phyloP scores from a whole-genome alignment of 2,797 vertebrate genomes.

The Myotis vivesi region DNA sequence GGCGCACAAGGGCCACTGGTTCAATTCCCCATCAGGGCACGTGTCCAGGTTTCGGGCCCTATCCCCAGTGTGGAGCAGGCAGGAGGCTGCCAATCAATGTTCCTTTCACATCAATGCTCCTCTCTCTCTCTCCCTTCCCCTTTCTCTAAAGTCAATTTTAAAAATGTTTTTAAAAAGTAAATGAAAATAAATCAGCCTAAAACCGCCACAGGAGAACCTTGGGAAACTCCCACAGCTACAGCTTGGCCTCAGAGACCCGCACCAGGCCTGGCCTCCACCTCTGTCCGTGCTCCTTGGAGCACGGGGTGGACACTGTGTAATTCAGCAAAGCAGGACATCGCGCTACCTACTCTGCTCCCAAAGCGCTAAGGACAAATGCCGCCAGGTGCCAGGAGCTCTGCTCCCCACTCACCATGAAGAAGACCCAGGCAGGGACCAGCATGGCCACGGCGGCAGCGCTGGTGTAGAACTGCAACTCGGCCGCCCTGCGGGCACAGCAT shows the following conservation, averaged over 20 bases:
- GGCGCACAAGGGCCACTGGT: too few relatives aligned
- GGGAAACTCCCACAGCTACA: fast-evolving
- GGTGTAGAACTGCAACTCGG: conserved; percentile 97
- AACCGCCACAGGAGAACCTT: background rate
- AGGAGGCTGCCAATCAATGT: too few relatives aligned
- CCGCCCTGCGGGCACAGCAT: conserved; percentile 84
- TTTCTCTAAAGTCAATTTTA: too few relatives aligned
- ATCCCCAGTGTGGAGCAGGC: too few relatives aligned
- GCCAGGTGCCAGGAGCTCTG: fast-evolving
- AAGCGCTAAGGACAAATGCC: fast-evolving
- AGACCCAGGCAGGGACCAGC: conserved; percentile 96
- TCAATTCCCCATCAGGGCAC: too few relatives aligned
- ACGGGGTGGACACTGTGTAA: fast-evolving
- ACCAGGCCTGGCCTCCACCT: background rate
- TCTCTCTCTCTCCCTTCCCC: background rate
- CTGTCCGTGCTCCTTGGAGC: background rate
- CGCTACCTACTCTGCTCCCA: background rate
- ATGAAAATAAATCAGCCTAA: background rate
- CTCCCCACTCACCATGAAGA: conserved; percentile 90
- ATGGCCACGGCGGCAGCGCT: conserved; percentile 94
- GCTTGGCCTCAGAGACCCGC: fast-evolving
- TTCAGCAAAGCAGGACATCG: background rate
- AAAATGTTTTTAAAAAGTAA: too few relatives aligned
- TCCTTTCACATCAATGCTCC: background rate
- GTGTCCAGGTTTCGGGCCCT: too few relatives aligned